Evolutionary conservation across 2,888 invertebrate species (phyloP).

Genomic region (Cepaea hortensis): DNA sequence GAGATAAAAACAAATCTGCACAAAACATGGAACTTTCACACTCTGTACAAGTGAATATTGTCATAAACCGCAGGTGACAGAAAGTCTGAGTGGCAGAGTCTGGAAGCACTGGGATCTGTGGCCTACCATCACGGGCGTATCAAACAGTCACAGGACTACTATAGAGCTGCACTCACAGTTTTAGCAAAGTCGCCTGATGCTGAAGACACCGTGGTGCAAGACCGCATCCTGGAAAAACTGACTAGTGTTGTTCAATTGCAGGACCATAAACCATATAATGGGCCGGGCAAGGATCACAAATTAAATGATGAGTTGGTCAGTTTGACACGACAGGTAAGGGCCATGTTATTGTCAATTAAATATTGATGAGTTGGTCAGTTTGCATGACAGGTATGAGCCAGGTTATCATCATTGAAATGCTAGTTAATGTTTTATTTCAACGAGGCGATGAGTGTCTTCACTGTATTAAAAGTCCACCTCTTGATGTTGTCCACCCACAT

Average conservation of each 20-base stretch:
- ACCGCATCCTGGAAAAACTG: constrained; percentile 40
- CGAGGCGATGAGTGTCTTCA: no score
- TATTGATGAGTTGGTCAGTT: no score
- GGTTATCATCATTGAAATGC: no score
- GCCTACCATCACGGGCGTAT: constrained; percentile 54
- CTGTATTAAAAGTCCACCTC: no score
- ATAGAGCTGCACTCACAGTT: constrained; percentile 53
- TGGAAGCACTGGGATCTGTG: constrained; percentile 61
- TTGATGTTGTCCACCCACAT: no score
- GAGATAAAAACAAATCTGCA: no score
- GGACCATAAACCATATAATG: background rate
- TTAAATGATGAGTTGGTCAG: background rate
- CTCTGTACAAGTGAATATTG: background rate
- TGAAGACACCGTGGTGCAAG: constrained; percentile 12
- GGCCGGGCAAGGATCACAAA: background rate
- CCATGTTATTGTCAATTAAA: no score
- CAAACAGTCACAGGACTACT: constrained; percentile 54
- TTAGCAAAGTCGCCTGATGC: constrained; percentile 25
- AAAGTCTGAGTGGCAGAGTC: constrained; percentile 63
- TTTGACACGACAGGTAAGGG: background rate
- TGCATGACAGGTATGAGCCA: no score
- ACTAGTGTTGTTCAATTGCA: constrained; percentile 20
- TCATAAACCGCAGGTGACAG: constrained; percentile 56
- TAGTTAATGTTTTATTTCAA: no score
- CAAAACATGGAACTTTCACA: no score